Base-by-base conservation (phyloP, 2,888 invertebrate species). In the Ditula angustiorana region DNA sequence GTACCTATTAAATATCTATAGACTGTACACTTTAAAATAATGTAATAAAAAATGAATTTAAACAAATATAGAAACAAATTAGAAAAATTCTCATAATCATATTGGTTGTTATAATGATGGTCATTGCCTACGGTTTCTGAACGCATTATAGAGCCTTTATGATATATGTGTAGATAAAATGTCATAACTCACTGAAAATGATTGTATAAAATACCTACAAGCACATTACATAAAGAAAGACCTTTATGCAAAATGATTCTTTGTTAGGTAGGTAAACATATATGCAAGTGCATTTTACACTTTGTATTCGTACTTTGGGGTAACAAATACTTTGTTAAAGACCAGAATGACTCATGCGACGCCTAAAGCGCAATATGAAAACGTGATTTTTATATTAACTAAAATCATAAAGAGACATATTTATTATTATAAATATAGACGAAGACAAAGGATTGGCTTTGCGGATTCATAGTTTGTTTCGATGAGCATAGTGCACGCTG, bases 261-360 rank as follows among this genome's bases (percentile, higher is more conserved):
- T 80, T 80, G 80, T 82, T 77, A n/a, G n/a, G n/a, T n/a, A n/a
- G n/a, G n/a, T n/a, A 74, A 75, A 57, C 21, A 60, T 49, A 64
- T 53, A 57, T 19, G 41, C 41, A 41, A n/a, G n/a, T 67, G 67
- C 64, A 71, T n/a, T 58, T 69, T 68, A 65, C 70, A 67, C 65
- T 71, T 70, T 68, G 72, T 66, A 71, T 65, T 72, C 69, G 63
- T 72, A 76, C 74, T 74, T 72, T 67, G 67, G 61, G 67, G 71
- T 74, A 70, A 68, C 70, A 74, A 73, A 71, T 67, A 74, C 72
- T 72, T 74, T 75, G 73, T 74, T 69, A 67, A 67, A 67, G 67
- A 67, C 50, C 41, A 47, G 52, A 23, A 59, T 37, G 60, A 78
- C 74, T 79, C 61, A 78, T 76, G 74, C 66, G 21, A 26, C 30